Conservation (phyloP, 2,888 invertebrate species). For the Temnothorax ravouxi region DNA sequence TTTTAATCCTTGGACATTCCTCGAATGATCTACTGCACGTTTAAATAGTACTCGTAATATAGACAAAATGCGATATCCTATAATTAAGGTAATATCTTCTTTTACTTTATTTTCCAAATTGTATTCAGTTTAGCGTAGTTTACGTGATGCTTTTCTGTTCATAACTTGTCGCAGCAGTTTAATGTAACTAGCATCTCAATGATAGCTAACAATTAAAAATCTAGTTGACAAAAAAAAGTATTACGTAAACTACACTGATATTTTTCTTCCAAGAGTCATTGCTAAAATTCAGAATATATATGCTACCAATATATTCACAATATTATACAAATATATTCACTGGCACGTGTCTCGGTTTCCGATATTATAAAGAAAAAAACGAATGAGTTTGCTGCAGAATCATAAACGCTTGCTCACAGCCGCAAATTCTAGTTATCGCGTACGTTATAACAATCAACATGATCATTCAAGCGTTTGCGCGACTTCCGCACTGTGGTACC, state of each 20-base stretch:
- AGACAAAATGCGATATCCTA: no score
- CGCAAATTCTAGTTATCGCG: not conserved
- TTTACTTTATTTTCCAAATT: no score
- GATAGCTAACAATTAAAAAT: not conserved
- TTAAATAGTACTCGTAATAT: no score
- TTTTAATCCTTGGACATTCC: no score
- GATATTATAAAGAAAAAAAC: conserved; percentile 6
- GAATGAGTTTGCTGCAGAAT: not conserved
- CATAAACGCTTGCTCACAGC: not conserved
- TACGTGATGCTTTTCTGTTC: not conserved
- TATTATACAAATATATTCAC: not conserved
- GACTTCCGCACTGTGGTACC: not conserved
- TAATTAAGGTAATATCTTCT: no score
- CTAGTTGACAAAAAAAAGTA: not conserved
- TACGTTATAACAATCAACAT: not conserved
- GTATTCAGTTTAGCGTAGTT: no score
- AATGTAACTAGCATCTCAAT: not conserved
- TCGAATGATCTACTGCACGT: no score
- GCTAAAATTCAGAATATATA: not conserved
- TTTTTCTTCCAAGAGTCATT: conserved; percentile 33
- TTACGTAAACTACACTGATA: not conserved
- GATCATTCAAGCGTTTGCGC: not conserved
- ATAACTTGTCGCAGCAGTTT: not conserved
- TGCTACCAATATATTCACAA: no score
- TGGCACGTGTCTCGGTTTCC: not conserved